A percentile compares a stretch with the other conserved stretches of the same genome.
These are phyloP conservation scores for Chrysolina americana DNA, from an alignment of 2,888 invertebrate species.

Conservation along the genomic window DNA sequence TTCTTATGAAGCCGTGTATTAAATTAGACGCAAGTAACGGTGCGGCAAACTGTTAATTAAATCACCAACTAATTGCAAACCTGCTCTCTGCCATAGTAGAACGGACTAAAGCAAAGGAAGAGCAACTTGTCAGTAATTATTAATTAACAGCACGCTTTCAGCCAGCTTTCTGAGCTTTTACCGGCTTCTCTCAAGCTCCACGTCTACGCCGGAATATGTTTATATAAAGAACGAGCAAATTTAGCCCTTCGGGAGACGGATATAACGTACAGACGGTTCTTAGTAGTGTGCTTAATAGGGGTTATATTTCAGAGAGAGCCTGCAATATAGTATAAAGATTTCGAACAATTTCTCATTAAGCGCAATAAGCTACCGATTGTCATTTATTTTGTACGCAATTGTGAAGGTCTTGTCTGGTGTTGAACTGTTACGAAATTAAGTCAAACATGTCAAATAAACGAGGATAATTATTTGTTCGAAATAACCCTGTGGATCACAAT, in stretches of 20 bases:
- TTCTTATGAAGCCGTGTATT: constrained; percentile 55
- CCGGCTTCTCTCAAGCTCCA: constrained; percentile 69
- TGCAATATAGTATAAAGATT: constrained; percentile 66
- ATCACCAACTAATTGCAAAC: constrained; percentile 62
- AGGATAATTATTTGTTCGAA: constrained; percentile 62
- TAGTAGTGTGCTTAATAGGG: constrained; percentile 53
- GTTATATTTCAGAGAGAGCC: constrained; percentile 52
- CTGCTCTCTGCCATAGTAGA: constrained; percentile 61
- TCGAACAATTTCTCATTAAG: constrained; percentile 70
- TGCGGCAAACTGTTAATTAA: constrained; percentile 67
- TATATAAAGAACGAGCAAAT: constrained; percentile 62
- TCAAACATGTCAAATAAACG: constrained; percentile 67
- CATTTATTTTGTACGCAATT: constrained; percentile 69
- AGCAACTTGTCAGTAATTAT: constrained; percentile 73
- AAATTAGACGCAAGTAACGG: constrained; percentile 61
- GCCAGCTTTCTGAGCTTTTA: constrained; percentile 72
- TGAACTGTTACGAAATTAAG: constrained; percentile 58
- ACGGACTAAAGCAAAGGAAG: constrained; percentile 69
- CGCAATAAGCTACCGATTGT: constrained; percentile 69
- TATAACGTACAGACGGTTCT: constrained; percentile 41
- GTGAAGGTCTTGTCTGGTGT: constrained; percentile 65
- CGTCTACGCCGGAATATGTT: constrained; percentile 68
- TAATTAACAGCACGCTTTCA: constrained; percentile 72
- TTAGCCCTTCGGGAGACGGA: constrained; percentile 46
- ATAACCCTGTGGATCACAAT: constrained; percentile 47